Evolutionary conservation across 2,113 vertebrate genomes (phyloP), one percentile per base, ranked within the genome.

Genomic region (Anser cygnoides): DNA sequence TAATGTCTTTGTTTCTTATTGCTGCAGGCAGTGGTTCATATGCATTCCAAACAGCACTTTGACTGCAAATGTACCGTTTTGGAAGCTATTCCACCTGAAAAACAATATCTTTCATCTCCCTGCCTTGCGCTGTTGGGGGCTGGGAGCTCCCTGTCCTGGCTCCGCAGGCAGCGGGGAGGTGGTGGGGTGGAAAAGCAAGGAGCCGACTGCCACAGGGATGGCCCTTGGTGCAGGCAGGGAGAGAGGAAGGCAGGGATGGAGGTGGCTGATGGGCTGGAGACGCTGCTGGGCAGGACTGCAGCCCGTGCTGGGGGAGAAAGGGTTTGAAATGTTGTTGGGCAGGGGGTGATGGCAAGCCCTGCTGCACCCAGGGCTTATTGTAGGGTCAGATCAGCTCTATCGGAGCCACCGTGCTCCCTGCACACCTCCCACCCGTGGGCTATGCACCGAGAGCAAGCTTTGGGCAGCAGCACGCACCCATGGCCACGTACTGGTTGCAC

Each of bases 1-100:
- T 96, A 96, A 97, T 95, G 94, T 90, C 91, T 97, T 96, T 97
- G 95, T 94, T 97, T 96, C 90, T 67, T 67, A 33, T 96, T 94
- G 89, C 94, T 94, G 96, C 96, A 96, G 96, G 96, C 97, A 84
- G 92, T 63, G 90, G 68, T 89, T 86, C 91, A 93, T 96, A 92
- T 85, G 95, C 90, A 95, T 97, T 93, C 88, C 91, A 91, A 97
- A 71, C 86, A 96, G 96, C 91, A 65, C 90, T 93, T 92, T 83
- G 87, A 90, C 90, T 94, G 92, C 92, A 94, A 96, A 96, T 92
- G 93, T 95, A 87, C 89, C 90, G 10, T 93, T 95, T 84, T 66
- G 85, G 92, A 97, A 96, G 78, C 87, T 86, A 95, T 94, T 83
- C 89, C 82, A 90, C 92, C 95, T 96, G 96, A 95, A 96, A 95